These are phyloP conservation scores for Cassiopea andromeda DNA, from an alignment of 30 jellyfish, hydroid and myxozoan species.

Conservation along the genomic window DNA sequence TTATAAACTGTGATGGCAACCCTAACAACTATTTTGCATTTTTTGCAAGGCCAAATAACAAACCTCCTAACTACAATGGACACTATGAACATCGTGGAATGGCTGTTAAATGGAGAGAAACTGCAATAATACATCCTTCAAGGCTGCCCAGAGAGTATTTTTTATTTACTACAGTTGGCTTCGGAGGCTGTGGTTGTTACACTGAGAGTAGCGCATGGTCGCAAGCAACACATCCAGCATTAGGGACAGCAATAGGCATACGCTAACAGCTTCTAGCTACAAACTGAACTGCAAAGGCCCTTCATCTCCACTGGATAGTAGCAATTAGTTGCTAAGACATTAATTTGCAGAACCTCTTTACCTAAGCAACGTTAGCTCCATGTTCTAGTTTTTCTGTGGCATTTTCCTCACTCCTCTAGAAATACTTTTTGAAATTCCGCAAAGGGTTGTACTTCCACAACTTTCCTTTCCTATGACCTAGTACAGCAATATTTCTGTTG, in stretches of 20 bases:
- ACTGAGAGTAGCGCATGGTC: conserved; percentile 64
- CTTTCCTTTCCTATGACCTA: too few species aligned
- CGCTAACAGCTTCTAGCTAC: too few species aligned
- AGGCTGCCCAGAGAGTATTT: conserved; percentile 29
- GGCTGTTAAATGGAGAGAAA: conserved; percentile 48
- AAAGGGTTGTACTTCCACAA: too few species aligned
- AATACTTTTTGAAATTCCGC: background rate
- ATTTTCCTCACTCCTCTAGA: background rate
- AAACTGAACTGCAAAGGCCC: background rate
- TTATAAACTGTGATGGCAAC: conserved; percentile 27
- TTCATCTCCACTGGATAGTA: background rate
- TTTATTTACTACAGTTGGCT: conserved; percentile 44
- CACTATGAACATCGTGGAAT: conserved; percentile 30
- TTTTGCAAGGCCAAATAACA: conserved; percentile 14
- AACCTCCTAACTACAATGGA: background rate
- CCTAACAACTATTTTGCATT: conserved; percentile 47
- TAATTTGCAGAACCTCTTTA: too few species aligned
- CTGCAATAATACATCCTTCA: background rate
- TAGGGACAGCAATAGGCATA: conserved; percentile 11
- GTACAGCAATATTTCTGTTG: too few species aligned
- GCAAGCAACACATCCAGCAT: background rate
- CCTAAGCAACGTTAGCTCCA: too few species aligned
- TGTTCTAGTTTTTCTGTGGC: background rate
- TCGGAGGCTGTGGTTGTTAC: conserved; percentile 77
- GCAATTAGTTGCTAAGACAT: background rate